Evolutionary conservation across 2,113 vertebrate species (phyloP).

Genomic region (Thymallus thymallus): DNA sequence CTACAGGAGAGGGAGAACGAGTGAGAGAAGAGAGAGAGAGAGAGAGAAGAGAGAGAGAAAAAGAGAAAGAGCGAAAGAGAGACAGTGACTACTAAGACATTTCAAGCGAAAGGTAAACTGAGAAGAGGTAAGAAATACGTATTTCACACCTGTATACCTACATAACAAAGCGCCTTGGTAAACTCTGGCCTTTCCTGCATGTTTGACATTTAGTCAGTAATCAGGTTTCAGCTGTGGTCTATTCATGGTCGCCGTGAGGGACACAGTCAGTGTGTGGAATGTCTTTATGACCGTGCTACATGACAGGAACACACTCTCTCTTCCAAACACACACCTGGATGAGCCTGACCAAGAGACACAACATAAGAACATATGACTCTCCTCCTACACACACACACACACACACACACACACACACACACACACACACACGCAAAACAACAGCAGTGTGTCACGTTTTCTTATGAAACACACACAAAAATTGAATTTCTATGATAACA

Average conservation of each 20-base stretch:
- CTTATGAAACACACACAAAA: background rate
- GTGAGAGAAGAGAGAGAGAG: background rate
- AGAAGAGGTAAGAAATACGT: background rate
- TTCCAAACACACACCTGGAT: constrained; percentile 52
- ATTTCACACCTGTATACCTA: constrained; percentile 17
- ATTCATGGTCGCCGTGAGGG: constrained; percentile 34
- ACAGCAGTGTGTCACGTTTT: constrained; percentile 2
- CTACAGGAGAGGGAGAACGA: no score
- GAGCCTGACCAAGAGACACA: constrained; percentile 25
- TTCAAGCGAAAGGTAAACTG: background rate
- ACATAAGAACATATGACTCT: constrained; percentile 31
- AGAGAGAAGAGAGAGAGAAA: no score
- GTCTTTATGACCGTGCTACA: constrained; percentile 43
- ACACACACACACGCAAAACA: no score
- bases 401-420: no score
- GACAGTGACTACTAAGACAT: background rate
- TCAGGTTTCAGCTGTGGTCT: constrained; percentile 40
- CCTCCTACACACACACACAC: background rate
- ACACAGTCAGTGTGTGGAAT: constrained; percentile 49
- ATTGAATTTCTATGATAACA: constrained; percentile 1
- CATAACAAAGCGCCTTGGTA: constrained; percentile 25
- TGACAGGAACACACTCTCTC: constrained; percentile 30
- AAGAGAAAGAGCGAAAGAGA: background rate
- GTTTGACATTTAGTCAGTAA: constrained; percentile 36
- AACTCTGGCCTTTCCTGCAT: constrained; percentile 10